Evolutionary conservation across 2,797 vertebrate species (phyloP), one percentile per base, ranked within the genome.

Genomic region (Telmatherina bonti): DNA sequence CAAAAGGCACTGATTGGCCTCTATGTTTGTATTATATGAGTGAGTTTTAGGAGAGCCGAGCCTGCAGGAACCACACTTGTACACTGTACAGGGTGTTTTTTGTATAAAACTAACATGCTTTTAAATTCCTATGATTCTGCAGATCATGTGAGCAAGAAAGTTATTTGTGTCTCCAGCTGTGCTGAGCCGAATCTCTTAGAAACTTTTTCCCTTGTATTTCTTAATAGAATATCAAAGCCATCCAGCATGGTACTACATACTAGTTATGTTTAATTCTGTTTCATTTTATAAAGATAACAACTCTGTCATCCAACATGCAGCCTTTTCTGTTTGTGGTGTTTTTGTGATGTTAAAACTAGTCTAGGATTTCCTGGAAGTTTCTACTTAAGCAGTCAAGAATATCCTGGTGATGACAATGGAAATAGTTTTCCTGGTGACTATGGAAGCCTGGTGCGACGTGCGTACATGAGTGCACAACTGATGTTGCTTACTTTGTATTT

Each of bases 391-490:
- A 49, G 13, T 41, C 45, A 0, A 8, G 12, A 70, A 62, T 72
- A 62, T 85, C 79, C 76, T 79, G 76, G 58, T 41, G 68, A 91
- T 84, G 86, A 76, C 51, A 62, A 33, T 58, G 18, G 31, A 65
- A 67, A 58, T 16, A 29, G 1, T 20, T 4, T 62, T 70, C 2
- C 16, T 24, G 22, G 35, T 63, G 2, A 52, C 16, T 67, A 31
- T 13, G 59, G n/a, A 56, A 60, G 18, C 16, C 18, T 22, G 49
- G 26, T 47, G 20, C 13, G 27, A n/a, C n/a, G n/a, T n/a, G n/a
- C n/a, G n/a, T 75, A 71, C 26, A 20, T 62, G 49, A 52, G 59
- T 64, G 7, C 61, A 56, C 47, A 33, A 30, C 20, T 56, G 33
- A 43, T 33, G 24, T 5, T 26, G 10, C 20, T 51, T 24, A 12